Evolutionary conservation across 1,140 invertebrate genomes (phyloP), one percentile per base, ranked within the genome.

Genomic region (Drosophila serrata): DNA sequence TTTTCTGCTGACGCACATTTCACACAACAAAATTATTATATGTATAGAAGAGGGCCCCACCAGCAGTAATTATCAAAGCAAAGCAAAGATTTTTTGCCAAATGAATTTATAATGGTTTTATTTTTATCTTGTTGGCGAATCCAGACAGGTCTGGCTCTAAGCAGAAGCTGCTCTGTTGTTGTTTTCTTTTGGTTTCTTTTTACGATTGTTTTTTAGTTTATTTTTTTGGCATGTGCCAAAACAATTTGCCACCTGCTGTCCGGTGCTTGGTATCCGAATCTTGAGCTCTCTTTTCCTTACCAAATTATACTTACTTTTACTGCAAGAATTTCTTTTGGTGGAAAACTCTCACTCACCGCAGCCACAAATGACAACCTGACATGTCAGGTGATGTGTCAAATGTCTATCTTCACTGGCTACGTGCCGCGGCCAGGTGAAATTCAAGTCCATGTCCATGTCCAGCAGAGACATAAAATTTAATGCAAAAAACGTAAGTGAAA

Each of bases 201-300:
- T 22, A 19, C 59, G 51, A n/a, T n/a, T n/a, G n/a, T n/a, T n/a
- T n/a, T n/a, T n/a, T n/a, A n/a, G n/a, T n/a, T n/a, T n/a, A n/a
- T n/a, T n/a, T n/a, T 24, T 49, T 79, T 84, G 75, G 82, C 82
- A 79, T 86, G 82, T 87, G 82, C 75, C 82, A 87, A 86, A 76
- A 87, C 59, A 82, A 58, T 87, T 86, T 79, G 45, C 70, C 65
- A 81, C 76, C 76, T 78, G 59, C 65, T 43, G 57, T 27, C 60
- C 51, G 5, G 6, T 35, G 31, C n/a, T n/a, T n/a, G n/a, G n/a
- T n/a, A n/a, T 15, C 27, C 63, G 78, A n/a, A 82, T 81, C 62
- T 85, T 75, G 49, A 75, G 68, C 75, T 70, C 69, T 67, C 37
- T 59, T 70, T 75, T 78, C 31, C 39, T 48, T n/a, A 24, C 19